Base-by-base conservation (phyloP, 2,888 invertebrate genomes). In the Tachystola acroxantha region DNA sequence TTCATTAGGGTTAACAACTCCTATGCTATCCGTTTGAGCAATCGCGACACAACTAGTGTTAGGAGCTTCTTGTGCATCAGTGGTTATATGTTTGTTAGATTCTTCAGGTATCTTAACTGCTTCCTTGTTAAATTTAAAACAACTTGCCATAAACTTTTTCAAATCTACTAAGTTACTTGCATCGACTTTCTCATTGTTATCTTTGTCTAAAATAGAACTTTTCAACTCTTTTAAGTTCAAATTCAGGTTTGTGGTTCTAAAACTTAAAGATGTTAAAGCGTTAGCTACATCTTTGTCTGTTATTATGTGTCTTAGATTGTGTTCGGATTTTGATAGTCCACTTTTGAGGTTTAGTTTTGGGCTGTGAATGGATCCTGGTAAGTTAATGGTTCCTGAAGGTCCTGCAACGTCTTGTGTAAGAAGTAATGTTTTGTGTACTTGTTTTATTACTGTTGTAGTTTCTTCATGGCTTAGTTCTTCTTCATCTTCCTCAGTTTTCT, bases 271-370 rank as follows among this genome's bases (percentile, higher is more conserved):
- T 31, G 65, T 60, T 1, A 85, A 40, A 1, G 82, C 80, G 14
- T 78, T 70, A 1, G 74, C 66, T 10, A 80, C 71, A 44, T 86
- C 81, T 57, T 74, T 69, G 7, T 52, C 54, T 30, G 82, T 82
- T 19, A 81, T 72, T 4, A 76, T 67, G 41, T 78, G 71, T 40
- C 77, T 58, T 25, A 86, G 62, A 37, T 62, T 80, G 38, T 85
- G 84, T 48, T 86, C 85, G 1, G 85, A 86, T 63, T 82, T 86
- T 0, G 85, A 86, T 28, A 77, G 50, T 1, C 80, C 77, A 35
- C 73, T 53, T 2, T 58, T 36, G 36, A 46, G 47, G 25, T 45
- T 45, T 34, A 58, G 41, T 47, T 59, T 69, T 0, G 50, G 44
- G 3, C 48, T 50, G 10, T 48, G 57, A 1, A 79, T 50, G 2